Evolutionary conservation across 2,888 invertebrate species (phyloP), one percentile per base, ranked within the genome.

Genomic region (Oegoconia quadripuncta): DNA sequence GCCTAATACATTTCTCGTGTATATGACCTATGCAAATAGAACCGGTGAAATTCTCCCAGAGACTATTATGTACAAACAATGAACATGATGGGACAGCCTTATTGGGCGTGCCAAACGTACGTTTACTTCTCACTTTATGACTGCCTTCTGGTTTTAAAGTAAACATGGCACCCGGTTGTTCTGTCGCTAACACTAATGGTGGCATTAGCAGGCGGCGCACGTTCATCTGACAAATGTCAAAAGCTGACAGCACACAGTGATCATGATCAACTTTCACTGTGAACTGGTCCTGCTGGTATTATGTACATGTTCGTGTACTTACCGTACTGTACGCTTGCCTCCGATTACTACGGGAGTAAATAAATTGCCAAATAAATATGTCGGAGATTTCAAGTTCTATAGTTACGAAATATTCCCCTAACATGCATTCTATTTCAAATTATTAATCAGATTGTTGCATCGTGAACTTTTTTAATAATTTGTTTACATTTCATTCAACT

Each of bases 231-330:
- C 62, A 68, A 67, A 71, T 69, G 69, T 66, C 64, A 67, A 61
- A 72, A 57, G 59, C 56, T 48, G 51, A 50, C 41, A 36, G 27
- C 22, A 32, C 27, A 37, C 20, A 33, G 39, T 56, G 63, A 64
- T 70, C 67, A 71, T 56, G 63, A 64, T 70, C 67, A 71, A 78
- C 80, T 80, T 80, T 80, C 78, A 74, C 79, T 71, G 52, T 46
- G 44, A 46, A 55, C 59, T 52, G 51, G 67, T 63, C 59, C 44
- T 36, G 44, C 23, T 37, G 42, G 37, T 41, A 41, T 37, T 3
- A 16, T 29, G 16, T 25, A 20, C 38, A n/a, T n/a, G 27, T 20
- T 8, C 20, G 29, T 23, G 36, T 29, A 6, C 28, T 15, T 23
- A 20, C 29, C 22, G n/a, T n/a, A n/a, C n/a, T 27, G 29, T 23